Percentiles rank a stretch among this genome's conserved stretches.
These are phyloP conservation scores for human (Homo sapiens) DNA, from an alignment of 2,113 vertebrate species.

Conservation along the genomic window GRCh38 chr1:100805501-100806000, in stretches of 20 bases:
- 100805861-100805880: neutral
- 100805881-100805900: neutral
- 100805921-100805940: neutral
- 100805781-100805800: neutral
- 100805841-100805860: neutral
- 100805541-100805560: slow-evolving; percentile 21
- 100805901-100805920: neutral
- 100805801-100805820: neutral
- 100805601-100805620: neutral
- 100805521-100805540: slow-evolving; percentile 6
- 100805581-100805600: neutral
- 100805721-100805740: neutral
- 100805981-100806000: neutral
- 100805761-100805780: neutral
- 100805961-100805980: neutral
- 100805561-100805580: slow-evolving; percentile 43
- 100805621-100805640: slow-evolving; percentile 12
- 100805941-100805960: neutral
- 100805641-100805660: neutral
- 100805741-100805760: neutral
- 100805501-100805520: neutral
- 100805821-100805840: neutral
- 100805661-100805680: neutral
- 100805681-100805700: neutral
- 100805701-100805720: neutral